phyloP scores from a whole-genome alignment of 2,113 vertebrate genomes.

The cattle (Bos taurus) region ARS-UCD2.0 NC_037336.1:71423501-71424000 shows the following conservation, averaged over 20 bases:
- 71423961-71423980: background rate
- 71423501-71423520: background rate
- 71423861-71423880: background rate
- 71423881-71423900: background rate
- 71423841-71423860: background rate
- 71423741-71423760: background rate
- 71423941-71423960: background rate
- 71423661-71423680: background rate
- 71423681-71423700: background rate
- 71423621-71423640: background rate
- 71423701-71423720: background rate
- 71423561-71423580: background rate
- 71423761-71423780: background rate
- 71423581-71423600: background rate
- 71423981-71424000: background rate
- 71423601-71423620: background rate
- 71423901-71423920: background rate
- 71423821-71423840: background rate
- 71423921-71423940: background rate
- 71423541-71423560: background rate
- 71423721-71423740: background rate
- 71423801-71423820: slow-evolving; percentile 6
- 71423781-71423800: background rate
- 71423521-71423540: background rate
- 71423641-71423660: background rate